Evolutionary conservation across 2,797 vertebrate genomes (phyloP).

Genomic region (Prionace glauca): DNA sequence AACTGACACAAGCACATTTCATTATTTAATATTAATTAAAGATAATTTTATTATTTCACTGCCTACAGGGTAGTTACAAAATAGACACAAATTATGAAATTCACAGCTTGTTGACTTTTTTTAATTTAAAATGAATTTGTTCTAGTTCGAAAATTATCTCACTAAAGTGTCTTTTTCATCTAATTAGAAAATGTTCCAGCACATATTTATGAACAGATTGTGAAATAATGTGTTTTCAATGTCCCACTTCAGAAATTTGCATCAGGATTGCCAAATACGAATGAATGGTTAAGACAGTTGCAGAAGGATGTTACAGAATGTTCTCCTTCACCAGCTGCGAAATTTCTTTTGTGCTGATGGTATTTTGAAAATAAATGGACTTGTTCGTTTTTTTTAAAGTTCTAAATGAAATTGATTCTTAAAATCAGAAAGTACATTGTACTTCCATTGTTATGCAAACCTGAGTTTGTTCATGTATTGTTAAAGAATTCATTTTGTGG

Average conservation of each 20-base stretch:
- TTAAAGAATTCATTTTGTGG: too few species aligned
- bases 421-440: background rate
- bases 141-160: background rate
- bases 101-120: background rate
- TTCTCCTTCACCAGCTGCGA: background rate
- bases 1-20: background rate
- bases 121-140: background rate
- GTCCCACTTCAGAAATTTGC: background rate
- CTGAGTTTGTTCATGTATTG: too few species aligned
- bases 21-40: background rate
- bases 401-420: too few species aligned
- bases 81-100: background rate
- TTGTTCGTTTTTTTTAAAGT: background rate
- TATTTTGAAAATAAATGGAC: background rate
- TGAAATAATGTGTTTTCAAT: background rate
- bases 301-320: background rate
- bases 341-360: background rate
- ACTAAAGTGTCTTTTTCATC: background rate
- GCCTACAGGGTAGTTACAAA: background rate
- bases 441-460: background rate
- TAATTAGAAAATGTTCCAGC: background rate
- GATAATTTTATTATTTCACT: background rate
- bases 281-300: background rate
- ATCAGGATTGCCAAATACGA: background rate
- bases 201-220: background rate